A percentile compares a stretch with the other conserved stretches of the same genome.
Evolutionary conservation across 2,888 invertebrate genomes (phyloP).

Genomic region (Terebella lapidaria): DNA sequence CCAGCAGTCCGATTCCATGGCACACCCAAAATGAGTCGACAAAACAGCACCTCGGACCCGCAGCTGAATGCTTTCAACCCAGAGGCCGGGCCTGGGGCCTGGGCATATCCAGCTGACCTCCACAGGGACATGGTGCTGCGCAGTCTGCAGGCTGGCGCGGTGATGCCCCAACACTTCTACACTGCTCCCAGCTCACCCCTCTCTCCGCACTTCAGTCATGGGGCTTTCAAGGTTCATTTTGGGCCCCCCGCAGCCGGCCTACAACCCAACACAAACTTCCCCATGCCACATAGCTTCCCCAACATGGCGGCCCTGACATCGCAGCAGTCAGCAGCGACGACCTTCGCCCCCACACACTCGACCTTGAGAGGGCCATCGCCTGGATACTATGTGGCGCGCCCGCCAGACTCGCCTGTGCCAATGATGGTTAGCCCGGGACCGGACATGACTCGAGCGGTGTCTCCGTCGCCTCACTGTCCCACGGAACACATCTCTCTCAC

Average conservation of each 20-base stretch:
- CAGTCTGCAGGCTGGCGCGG: too few relatives aligned
- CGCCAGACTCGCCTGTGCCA: neutral
- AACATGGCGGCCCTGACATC: neutral
- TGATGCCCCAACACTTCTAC: neutral
- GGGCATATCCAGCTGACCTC: neutral
- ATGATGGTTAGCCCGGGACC: neutral
- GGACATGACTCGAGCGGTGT: neutral
- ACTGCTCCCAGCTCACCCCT: neutral
- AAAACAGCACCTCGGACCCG: conserved; percentile 62
- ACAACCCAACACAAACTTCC: neutral
- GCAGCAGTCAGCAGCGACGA: neutral
- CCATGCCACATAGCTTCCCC: neutral
- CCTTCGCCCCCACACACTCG: neutral
- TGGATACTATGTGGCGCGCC: neutral
- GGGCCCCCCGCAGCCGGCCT: neutral
- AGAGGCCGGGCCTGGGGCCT: neutral
- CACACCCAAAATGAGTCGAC: conserved; percentile 54
- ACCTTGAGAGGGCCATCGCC: neutral
- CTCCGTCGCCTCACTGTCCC: neutral
- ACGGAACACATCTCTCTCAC: neutral
- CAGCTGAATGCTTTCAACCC: conserved; percentile 53
- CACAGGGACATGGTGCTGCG: neutral
- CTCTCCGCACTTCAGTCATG: neutral
- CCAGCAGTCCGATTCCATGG: too few relatives aligned
- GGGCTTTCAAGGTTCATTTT: too few relatives aligned